Evolutionary conservation across 2,113 vertebrate genomes (phyloP), one percentile per base, ranked within the genome.

Genomic region (Melierax canorus): DNA sequence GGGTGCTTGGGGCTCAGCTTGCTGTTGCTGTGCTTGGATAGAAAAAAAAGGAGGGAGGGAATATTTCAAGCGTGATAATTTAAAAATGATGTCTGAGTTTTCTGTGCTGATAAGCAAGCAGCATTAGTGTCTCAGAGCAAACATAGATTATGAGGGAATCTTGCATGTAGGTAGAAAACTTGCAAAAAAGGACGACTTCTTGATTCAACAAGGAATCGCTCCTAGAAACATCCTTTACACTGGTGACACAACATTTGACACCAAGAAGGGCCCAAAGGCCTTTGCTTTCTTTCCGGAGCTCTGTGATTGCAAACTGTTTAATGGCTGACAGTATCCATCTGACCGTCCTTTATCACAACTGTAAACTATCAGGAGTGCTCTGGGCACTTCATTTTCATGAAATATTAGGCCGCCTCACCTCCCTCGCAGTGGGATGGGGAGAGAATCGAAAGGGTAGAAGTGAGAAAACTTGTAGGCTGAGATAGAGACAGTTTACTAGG

Each of bases 331-430:
- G 96, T 95, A 87, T 95, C 97, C 96, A 94, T 97, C 74, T 66
- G 95, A 92, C 96, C 39, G 77, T 98, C 87, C 95, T 98, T 98
- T 98, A 98, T 98, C 97, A 97, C 94, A 97, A 97, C 98, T 97
- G 95, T 97, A 98, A 98, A 97, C 98, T 96, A 97, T 96, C 83
- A 98, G 98, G 98, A 98, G 97, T 98, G 98, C 98, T 97, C 98
- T 98, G 85, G 95, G 98, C 98, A 98, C 99, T 99, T 99, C 98
- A 99, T 99, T 99, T 99, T 98, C 98, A 98, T 99, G 99, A 99
- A 99, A 98, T 99, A 99, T 99, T 97, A 98, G 97, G 93, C 94
- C 12, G 84, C n/a, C n/a, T n/a, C n/a, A n/a, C n/a, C n/a, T n/a
- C n/a, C n/a, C n/a, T n/a, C n/a, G n/a, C n/a, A n/a, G n/a, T n/a